Conservation (phyloP, 1,140 invertebrate genomes). For the Matsumurasca onukii region DNA sequence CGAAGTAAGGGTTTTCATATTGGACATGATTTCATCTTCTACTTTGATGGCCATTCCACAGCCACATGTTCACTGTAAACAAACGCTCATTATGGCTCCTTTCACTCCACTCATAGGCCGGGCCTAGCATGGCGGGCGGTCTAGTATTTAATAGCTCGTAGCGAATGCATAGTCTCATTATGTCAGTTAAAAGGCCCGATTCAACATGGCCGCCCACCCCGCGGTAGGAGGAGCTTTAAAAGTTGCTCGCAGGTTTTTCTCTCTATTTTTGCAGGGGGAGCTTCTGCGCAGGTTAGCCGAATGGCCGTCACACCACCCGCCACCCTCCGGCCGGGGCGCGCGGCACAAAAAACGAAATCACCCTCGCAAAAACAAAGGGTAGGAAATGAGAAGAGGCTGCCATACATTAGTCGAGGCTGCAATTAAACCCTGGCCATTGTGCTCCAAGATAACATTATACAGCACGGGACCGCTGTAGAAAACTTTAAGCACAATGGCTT, state of each 20-base stretch:
- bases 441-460: conserved; percentile 29
- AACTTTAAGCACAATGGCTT: conserved; percentile 19
- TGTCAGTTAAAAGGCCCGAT: conserved; percentile 6
- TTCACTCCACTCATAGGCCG: conserved; percentile 10
- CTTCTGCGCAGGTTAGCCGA: conserved; percentile 23
- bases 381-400: conserved; percentile 27
- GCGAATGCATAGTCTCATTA: conserved; percentile 4
- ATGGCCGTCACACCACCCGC: conserved; percentile 1
- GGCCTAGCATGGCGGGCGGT: not conserved
- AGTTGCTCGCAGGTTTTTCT: conserved; percentile 17
- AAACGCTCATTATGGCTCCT: too few species aligned
- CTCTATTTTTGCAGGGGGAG: conserved; percentile 20
- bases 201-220: conserved; percentile 16
- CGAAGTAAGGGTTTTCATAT: too few species aligned
- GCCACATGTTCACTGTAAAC: too few species aligned
- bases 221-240: conserved; percentile 23
- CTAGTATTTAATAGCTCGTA: conserved; percentile 20
- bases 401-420: conserved; percentile 26
- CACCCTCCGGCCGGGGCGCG: conserved; percentile 5
- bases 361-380: conserved; percentile 29
- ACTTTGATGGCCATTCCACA: too few species aligned
- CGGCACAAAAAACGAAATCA: conserved; percentile 30
- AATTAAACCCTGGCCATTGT: conserved; percentile 29
- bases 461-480: conserved; percentile 24
- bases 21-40: too few species aligned